These are phyloP conservation scores for Heterodera filipjevi DNA, from an alignment of 2,888 invertebrate genomes.

Conservation along the genomic window DNA sequence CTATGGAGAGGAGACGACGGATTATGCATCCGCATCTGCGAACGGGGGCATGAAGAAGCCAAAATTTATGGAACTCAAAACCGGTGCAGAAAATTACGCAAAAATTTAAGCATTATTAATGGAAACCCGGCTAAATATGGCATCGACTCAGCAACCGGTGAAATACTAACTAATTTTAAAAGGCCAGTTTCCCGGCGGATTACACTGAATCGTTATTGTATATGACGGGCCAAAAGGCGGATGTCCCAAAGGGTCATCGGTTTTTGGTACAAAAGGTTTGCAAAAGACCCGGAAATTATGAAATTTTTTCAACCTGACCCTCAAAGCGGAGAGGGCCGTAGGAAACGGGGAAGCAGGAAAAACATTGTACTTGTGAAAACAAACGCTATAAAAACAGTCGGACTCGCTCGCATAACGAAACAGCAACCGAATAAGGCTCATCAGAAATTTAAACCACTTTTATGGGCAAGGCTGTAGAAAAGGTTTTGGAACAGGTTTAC, in stretches of 20 bases:
- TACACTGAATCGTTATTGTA: background rate
- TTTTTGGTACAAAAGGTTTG: no score
- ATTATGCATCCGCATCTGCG: no score
- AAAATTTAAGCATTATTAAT: no score
- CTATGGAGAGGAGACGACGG: no score
- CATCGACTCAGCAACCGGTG: background rate
- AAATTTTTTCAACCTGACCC: background rate
- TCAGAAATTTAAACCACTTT: background rate
- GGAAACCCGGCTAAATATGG: background rate
- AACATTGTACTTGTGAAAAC: background rate
- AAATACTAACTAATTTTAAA: background rate
- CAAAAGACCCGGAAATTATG: background rate
- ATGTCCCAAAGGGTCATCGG: background rate
- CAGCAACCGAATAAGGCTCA: background rate
- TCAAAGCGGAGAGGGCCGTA: background rate
- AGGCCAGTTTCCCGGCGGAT: background rate
- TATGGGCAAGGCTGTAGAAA: slow-evolving; percentile 8
- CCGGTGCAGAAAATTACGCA: no score
- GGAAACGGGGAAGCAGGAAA: background rate
- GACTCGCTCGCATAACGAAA: background rate
- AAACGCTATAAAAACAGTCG: slow-evolving; percentile 4
- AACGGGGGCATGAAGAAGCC: no score
- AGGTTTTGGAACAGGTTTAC: background rate
- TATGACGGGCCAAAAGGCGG: background rate
- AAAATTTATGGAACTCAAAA: no score